Evolutionary conservation across 2,797 vertebrate genomes (phyloP), one percentile per base, ranked within the genome.

Genomic region (Oceanodroma leucorhoa): DNA sequence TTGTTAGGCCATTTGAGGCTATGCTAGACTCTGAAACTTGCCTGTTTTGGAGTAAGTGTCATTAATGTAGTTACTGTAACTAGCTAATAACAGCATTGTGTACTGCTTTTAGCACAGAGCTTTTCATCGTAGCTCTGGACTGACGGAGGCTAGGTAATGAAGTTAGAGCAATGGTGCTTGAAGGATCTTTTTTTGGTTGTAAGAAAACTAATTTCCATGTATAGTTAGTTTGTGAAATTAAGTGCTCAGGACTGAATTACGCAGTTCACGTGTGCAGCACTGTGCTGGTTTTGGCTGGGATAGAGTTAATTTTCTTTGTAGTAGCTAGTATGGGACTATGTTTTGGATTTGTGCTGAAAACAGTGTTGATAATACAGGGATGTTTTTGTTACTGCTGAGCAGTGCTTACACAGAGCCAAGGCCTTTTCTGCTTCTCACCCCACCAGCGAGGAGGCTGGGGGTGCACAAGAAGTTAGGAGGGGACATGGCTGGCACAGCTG

Each of bases 231-330:
- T 54, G 32, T 77, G 58, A 87, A 87, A 55, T 82, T 11, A 87
- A 60, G 30, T 71, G 58, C n/a, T 60, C 15, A 14, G 58, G n/a
- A 53, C 50, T 79, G 18, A 87, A 51, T 78, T 29, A 23, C 1
- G 2, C 32, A 14, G 16, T 48, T 89, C 6, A 7, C 29, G 2
- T 64, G 5, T 1, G 0, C 30, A 72, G 40, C 13, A 18, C 41
- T 43, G 41, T 43, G 41, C 41, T 43, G 41, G 41, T 43, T 43
- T 43, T 43, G 41, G 41, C 41, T 43, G 41, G 41, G 18, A 19
- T 43, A 43, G 41, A 43, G 18, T 43, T 43, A 18, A 43, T 43
- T 43, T 43, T 43, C 41, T 43, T 43, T 9, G 19, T 43, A 43
- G 17, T 43, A 43, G 41, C 17, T 43, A 43, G 17, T 8, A 43